phyloP scores from a whole-genome alignment of 2,797 vertebrate species.

The Tenualosa ilisha region DNA sequence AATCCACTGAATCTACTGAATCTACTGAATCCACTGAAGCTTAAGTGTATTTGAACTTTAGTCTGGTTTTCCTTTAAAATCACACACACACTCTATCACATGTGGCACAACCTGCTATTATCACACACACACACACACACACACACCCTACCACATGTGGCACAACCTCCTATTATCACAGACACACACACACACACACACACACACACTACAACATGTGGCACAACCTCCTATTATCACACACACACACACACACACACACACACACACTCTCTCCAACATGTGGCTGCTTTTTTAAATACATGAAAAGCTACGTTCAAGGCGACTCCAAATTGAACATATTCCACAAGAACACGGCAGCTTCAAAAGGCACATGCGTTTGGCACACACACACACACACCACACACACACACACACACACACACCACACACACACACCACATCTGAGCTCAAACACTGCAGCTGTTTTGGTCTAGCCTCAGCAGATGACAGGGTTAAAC shows the following conservation, averaged over 20 bases:
- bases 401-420: no score
- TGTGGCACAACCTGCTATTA: no score
- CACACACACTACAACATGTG: background rate
- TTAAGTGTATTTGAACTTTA: no score
- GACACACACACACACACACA: background rate
- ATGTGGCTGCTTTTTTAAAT: no score
- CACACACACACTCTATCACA: background rate
- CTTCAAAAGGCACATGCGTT: background rate
- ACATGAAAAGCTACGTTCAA: no score
- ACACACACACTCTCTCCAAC: background rate
- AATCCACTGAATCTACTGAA: no score
- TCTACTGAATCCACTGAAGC: no score
- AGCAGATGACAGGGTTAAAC: background rate
- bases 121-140: background rate
- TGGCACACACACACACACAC: background rate
- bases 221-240: no score
- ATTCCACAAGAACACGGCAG: background rate
- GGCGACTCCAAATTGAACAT: no score
- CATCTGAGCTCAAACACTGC: slow-evolving; percentile 15
- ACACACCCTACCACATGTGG: background rate
- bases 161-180: no score
- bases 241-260: background rate
- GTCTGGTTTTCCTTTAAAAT: no score
- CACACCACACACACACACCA: slow-evolving; percentile 14
- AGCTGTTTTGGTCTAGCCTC: background rate